These are phyloP conservation scores for Brienomyrus brachyistius DNA, from an alignment of 2,113 vertebrate genomes.

Conservation along the genomic window DNA sequence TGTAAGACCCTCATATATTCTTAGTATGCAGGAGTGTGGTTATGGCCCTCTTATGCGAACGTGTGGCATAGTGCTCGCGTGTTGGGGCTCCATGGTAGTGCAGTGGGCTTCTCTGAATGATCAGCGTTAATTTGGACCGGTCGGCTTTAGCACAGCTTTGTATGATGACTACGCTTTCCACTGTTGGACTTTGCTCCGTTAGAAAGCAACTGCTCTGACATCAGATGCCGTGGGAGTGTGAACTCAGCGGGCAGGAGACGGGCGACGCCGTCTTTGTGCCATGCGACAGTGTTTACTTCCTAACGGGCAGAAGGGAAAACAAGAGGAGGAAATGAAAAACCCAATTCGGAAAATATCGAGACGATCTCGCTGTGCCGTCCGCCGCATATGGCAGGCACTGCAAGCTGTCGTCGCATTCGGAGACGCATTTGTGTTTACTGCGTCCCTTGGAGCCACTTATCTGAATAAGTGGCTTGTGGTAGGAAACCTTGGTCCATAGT, in stretches of 20 bases:
- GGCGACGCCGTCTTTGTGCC: background rate
- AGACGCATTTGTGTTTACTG: background rate
- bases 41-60: background rate
- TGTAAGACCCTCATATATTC: background rate
- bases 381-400: background rate
- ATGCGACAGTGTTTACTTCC: background rate
- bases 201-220: background rate
- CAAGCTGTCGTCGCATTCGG: background rate
- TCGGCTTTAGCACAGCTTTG: background rate
- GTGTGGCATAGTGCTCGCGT: background rate
- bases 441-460: constrained; percentile 12
- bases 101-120: background rate
- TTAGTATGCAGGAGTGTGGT: background rate
- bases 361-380: background rate
- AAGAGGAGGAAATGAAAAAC: background rate
- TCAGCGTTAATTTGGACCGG: background rate
- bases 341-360: background rate
- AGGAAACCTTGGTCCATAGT: background rate
- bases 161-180: background rate
- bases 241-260: background rate
- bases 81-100: background rate
- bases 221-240: background rate
- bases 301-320: background rate
- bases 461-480: background rate
- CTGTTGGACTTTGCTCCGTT: background rate